Evolutionary conservation across 2,888 invertebrate genomes (phyloP), one percentile per base, ranked within the genome.

Genomic region (Chorisops tibialis): DNA sequence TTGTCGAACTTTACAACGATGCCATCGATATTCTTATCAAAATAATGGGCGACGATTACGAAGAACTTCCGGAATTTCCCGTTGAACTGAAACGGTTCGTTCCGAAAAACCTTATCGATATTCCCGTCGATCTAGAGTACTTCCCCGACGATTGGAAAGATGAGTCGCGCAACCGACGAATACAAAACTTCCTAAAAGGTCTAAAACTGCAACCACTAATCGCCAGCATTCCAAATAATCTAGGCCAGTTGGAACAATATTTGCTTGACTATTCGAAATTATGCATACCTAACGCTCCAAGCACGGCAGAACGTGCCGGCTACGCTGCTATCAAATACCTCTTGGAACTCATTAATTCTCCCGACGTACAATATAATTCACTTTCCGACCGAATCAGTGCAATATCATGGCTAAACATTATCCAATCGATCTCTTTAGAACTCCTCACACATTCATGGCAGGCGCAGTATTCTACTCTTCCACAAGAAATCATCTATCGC

Each of bases 81-180:
- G 74, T 81, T 18, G 87, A 88, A 70, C 83, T 91, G 62, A 81
- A 80, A 62, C 71, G 76, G 39, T 85, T 81, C 75, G 74, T 85
- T 59, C 77, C 82, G 66, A 69, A 52, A 30, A 3, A 72, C 51
- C 70, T 77, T 14, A 78, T 80, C 1, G 79, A 67, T 45, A 81
- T 82, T 68, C 87, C 89, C 0, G 83, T 85, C 66, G 82, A 82
- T 35, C 83, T 85, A 68, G 87, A 87, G 72, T 85, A 87, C 73
- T 87, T 89, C 67, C 82, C 87, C 0, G 75, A 77, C 18, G 82
- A 81, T 69, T 87, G 85, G 78, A 85, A 82, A 67, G 79, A 66
- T 69, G 75, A 35, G 75, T 2, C 80, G 54, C 82, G 84, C 66
- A 79, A 82, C 19, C 72, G 72, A 1, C 74, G 78, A 35, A 74